These are phyloP conservation scores for Lasioglossum malachurum DNA, from an alignment of 2,888 invertebrate genomes.

Conservation along the genomic window DNA sequence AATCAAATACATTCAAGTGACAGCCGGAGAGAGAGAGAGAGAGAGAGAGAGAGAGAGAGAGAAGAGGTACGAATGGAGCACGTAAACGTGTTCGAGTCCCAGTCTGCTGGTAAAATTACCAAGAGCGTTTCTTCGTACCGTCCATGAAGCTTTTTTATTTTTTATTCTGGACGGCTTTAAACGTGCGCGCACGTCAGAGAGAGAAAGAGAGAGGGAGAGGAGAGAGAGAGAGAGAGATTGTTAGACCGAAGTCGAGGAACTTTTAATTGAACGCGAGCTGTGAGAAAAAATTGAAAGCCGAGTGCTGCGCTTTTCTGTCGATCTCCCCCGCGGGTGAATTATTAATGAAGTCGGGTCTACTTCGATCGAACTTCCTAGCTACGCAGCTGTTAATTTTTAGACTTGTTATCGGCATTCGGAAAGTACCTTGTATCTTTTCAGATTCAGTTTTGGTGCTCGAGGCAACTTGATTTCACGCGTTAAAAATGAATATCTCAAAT, in stretches of 20 bases:
- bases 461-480: background rate
- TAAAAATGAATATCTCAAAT: background rate
- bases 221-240: background rate
- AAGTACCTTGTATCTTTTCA: background rate
- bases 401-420: background rate
- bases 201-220: background rate
- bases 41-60: background rate
- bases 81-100: background rate
- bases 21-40: background rate
- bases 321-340: background rate
- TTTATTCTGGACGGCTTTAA: background rate
- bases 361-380: background rate
- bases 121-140: background rate
- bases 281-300: constrained; percentile 5
- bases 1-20: constrained; percentile 41
- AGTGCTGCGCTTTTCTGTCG: constrained; percentile 1
- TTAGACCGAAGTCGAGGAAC: background rate
- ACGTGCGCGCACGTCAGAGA: background rate
- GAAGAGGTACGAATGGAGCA: background rate
- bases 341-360: background rate
- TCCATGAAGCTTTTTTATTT: background rate
- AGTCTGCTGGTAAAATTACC: background rate
- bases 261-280: constrained; percentile 2
- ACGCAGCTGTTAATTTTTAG: background rate
- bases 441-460: background rate